Percentiles rank a stretch among this genome's conserved stretches.
Conservation (phyloP, 2,888 invertebrate genomes). For the Caradrina kadenii region DNA sequence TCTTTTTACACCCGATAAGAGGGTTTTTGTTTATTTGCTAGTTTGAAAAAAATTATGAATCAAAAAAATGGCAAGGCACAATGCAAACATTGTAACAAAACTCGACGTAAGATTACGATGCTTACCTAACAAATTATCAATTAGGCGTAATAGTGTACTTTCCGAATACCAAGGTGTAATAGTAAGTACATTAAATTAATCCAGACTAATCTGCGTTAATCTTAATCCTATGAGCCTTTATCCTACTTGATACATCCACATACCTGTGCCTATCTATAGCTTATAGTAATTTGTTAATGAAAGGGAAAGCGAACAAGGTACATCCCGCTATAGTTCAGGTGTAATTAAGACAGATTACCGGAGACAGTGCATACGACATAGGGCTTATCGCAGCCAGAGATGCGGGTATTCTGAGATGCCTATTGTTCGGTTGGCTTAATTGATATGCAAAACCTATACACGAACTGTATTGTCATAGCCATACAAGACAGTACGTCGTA, state of each 20-base stretch:
- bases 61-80: background rate
- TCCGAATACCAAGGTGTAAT: background rate
- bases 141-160: background rate
- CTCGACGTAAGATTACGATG: background rate
- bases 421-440: conserved; percentile 40
- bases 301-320: conserved; percentile 15
- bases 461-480: conserved; percentile 3
- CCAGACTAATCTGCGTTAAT: conserved; percentile 12
- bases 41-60: too few species aligned
- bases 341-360: conserved; percentile 46
- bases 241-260: background rate
- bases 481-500: background rate
- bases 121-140: background rate
- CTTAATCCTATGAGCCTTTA: conserved; percentile 14
- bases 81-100: background rate
- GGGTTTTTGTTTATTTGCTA: too few species aligned
- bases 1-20: too few species aligned
- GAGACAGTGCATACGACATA: background rate
- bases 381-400: conserved; percentile 35
- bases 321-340: background rate
- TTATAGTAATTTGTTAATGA: conserved; percentile 12
- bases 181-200: conserved; percentile 1
- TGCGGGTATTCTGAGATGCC: conserved; percentile 20
- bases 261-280: background rate
- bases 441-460: conserved; percentile 15